These are phyloP conservation scores for Bettongia penicillata DNA, from an alignment of 2,113 vertebrate species.

Conservation along the genomic window DNA sequence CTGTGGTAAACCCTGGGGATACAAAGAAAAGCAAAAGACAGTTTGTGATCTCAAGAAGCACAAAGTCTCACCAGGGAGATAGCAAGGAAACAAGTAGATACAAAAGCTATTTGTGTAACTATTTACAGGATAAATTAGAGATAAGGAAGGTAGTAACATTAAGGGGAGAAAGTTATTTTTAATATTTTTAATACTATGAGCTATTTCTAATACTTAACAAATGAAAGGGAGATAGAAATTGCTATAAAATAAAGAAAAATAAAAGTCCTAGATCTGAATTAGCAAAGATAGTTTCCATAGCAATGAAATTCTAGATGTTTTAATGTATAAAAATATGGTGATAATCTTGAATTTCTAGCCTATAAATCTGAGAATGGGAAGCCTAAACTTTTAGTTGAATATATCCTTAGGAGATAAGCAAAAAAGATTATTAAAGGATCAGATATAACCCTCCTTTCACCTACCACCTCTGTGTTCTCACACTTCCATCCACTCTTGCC, in stretches of 20 bases:
- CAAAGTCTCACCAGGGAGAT: not conserved
- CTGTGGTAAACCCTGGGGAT: not conserved
- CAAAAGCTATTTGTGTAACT: not conserved
- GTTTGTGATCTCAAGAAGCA: not conserved
- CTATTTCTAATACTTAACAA: not conserved
- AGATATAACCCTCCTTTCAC: not conserved
- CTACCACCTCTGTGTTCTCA: not conserved
- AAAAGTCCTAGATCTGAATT: not conserved
- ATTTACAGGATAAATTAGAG: not conserved
- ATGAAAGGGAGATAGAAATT: not conserved
- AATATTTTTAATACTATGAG: not conserved
- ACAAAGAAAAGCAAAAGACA: not conserved
- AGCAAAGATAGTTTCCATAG: not conserved
- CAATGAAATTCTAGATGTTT: not conserved
- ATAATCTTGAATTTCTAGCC: not conserved
- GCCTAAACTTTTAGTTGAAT: not conserved
- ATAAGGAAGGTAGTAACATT: not conserved
- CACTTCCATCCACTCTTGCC: not conserved
- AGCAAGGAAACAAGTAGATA: not conserved
- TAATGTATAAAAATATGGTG: not conserved
- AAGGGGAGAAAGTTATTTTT: not conserved
- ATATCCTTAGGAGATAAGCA: not conserved
- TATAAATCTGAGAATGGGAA: not conserved
- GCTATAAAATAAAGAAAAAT: not conserved
- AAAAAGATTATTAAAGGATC: not conserved